Percentiles rank a stretch among this genome's conserved stretches.
These are phyloP conservation scores for Apocheima hispidaria DNA, from an alignment of 2,888 invertebrate species.

Conservation along the genomic window DNA sequence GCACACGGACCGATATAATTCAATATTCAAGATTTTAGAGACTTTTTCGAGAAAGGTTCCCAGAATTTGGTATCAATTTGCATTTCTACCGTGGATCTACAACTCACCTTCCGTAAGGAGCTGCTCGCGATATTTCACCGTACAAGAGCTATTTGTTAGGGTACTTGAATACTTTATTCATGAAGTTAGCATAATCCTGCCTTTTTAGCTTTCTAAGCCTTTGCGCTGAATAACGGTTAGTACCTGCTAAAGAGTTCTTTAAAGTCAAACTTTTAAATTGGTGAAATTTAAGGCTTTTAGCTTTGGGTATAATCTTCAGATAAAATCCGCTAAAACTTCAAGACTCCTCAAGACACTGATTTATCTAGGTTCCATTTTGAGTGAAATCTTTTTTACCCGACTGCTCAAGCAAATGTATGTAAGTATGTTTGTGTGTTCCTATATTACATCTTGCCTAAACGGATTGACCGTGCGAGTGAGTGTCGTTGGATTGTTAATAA, in stretches of 20 bases:
- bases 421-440: too few species aligned
- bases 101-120: constrained; percentile 26
- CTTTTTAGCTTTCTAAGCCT: constrained; percentile 44
- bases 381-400: too few species aligned
- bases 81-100: constrained; percentile 26
- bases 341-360: too few species aligned
- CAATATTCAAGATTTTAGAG: constrained; percentile 21
- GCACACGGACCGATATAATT: constrained; percentile 11
- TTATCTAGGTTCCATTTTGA: too few species aligned
- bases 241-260: constrained; percentile 9
- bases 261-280: constrained; percentile 13
- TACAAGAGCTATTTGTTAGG: constrained; percentile 41
- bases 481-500: too few species aligned
- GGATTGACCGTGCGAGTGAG: too few species aligned
- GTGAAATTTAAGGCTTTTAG: constrained; percentile 9
- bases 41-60: constrained; percentile 17
- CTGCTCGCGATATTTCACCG: constrained; percentile 30
- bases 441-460: too few species aligned
- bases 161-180: constrained; percentile 56
- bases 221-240: constrained; percentile 32
- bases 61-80: constrained; percentile 33
- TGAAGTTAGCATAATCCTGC: constrained; percentile 44
- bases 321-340: too few species aligned
- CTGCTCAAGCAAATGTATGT: too few species aligned
- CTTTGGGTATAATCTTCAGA: too few species aligned